Percentiles rank a stretch among this genome's conserved stretches.
phyloP scores from a whole-genome alignment of 2,113 vertebrate genomes.

The Sceloporus undulatus region DNA sequence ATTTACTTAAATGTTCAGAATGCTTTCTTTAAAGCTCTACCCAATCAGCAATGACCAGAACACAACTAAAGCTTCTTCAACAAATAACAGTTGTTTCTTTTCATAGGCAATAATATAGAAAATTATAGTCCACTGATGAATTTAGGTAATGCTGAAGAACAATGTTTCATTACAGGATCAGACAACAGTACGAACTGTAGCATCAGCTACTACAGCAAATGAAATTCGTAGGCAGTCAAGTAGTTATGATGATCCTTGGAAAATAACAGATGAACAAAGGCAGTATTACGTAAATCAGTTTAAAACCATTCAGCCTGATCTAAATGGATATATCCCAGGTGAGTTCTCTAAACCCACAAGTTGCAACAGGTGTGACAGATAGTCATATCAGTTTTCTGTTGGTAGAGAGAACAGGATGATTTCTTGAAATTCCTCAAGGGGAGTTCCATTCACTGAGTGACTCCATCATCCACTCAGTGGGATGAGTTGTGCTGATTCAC shows the following conservation, averaged over 20 bases:
- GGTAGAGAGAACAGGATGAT: constrained; percentile 9
- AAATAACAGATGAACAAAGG: constrained; percentile 99
- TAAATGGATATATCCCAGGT: constrained; percentile 99
- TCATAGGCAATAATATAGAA: constrained; percentile 69
- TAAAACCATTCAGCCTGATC: constrained; percentile 98
- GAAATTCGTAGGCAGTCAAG: constrained; percentile 99
- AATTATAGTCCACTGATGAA: constrained; percentile 57
- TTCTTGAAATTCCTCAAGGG: not conserved
- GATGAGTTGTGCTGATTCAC: not conserved
- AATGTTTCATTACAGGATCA: constrained; percentile 87
- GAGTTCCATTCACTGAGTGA: not conserved
- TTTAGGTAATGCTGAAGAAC: constrained; percentile 79
- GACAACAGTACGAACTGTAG: constrained; percentile 94
- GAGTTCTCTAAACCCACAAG: constrained; percentile 72
- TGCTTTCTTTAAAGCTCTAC: constrained; percentile 45
- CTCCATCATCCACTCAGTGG: not conserved
- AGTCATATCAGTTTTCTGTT: constrained; percentile 53
- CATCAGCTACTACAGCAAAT: constrained; percentile 89
- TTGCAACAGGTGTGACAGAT: constrained; percentile 51
- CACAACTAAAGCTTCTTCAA: constrained; percentile 40
- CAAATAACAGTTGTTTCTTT: constrained; percentile 71
- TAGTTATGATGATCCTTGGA: constrained; percentile 97
- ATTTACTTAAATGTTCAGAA: constrained; percentile 67
- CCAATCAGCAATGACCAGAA: constrained; percentile 58
- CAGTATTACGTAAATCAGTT: constrained; percentile 99